Base-by-base conservation (phyloP, 2,888 invertebrate species). In the Leucophenga maculata region DNA sequence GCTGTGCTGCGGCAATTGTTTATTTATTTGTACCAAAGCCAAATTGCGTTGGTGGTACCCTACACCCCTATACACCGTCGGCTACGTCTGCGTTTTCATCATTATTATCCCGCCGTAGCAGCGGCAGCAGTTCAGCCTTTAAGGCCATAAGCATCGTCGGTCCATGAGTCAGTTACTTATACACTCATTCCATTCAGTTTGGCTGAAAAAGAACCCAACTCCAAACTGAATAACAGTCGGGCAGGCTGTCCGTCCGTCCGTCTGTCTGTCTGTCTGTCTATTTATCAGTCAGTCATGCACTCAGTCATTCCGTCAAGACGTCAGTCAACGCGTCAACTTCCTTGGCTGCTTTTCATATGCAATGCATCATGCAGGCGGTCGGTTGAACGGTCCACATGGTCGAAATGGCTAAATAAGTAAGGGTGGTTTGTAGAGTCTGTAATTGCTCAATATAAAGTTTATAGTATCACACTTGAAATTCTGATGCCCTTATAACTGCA, bases 271-370 rank as follows among this genome's bases (percentile, higher is more conserved):
- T 20, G 9, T 8, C 50, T 16, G 50, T 50, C 50, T 3, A 13
- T 55, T 55, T 22, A 22, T 55, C 55, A 55, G 52, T 18, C 52
- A 52, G 52, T 20, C 50, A 50, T 50, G 50, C 50, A 60, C 69
- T 64, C 69, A 69, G 55, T 32, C 14, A 18, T 31, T 64, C 60
- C 73, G 75, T 80, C 80, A 82, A 75, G 82, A 72, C 73, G 67
- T 79, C 79, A 80, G 73, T 82, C 67, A 71, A 72, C 72, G 72
- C 65, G 73, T 76, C 70, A 73, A 46, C 79, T 75, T 80, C 77
- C 77, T 81, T 82, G 74, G 81, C 79, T 79, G 73, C 69, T 71
- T 74, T 83, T 83, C 82, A 82, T 80, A 83, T 75, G 78, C 79
- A 69, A 32, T 55, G 79, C 77, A 77, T 75, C 13, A 31, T 18